Conservation (phyloP, 2,888 invertebrate species). For the Drosophila barbarae region DNA sequence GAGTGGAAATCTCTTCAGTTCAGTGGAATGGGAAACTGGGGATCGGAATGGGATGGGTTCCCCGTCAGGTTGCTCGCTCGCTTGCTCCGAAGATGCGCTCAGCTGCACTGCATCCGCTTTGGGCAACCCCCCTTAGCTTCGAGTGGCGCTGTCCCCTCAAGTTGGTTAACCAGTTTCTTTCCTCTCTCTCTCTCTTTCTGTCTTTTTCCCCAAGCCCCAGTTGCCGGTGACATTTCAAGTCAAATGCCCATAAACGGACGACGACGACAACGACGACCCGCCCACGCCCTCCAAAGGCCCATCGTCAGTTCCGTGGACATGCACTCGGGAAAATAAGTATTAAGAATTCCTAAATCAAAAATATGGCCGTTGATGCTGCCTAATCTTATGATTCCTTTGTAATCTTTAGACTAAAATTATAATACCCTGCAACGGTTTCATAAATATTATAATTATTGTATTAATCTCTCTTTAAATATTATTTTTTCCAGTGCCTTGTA, state of each 20-base stretch:
- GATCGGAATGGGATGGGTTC: slow-evolving; percentile 9
- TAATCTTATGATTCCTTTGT: too few species aligned
- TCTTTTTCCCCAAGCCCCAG: slow-evolving; percentile 52
- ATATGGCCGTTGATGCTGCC: too few species aligned
- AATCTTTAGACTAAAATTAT: neutral
- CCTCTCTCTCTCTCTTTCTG: slow-evolving; percentile 38
- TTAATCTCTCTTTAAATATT: neutral
- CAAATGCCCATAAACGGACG: slow-evolving; percentile 71
- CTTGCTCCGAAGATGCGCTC: slow-evolving; percentile 64
- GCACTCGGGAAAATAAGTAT: slow-evolving; percentile 5
- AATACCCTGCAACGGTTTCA: neutral
- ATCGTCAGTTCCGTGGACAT: slow-evolving; percentile 11
- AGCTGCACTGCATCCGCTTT: slow-evolving; percentile 70
- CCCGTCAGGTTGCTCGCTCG: slow-evolving; percentile 49
- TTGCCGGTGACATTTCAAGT: slow-evolving; percentile 73
- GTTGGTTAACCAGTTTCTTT: slow-evolving; percentile 71
- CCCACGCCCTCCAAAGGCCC: slow-evolving; percentile 17
- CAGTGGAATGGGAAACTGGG: slow-evolving; percentile 41
- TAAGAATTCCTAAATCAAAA: neutral
- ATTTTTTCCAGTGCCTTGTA: slow-evolving; percentile 7
- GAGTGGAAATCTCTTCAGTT: slow-evolving; percentile 49
- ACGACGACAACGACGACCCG: slow-evolving; percentile 45
- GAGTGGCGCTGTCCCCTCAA: slow-evolving; percentile 29
- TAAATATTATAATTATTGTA: neutral
- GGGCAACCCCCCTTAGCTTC: slow-evolving; percentile 12